Evolutionary conservation across 2,888 invertebrate genomes (phyloP).

Genomic region (Ophion ventricosus): DNA sequence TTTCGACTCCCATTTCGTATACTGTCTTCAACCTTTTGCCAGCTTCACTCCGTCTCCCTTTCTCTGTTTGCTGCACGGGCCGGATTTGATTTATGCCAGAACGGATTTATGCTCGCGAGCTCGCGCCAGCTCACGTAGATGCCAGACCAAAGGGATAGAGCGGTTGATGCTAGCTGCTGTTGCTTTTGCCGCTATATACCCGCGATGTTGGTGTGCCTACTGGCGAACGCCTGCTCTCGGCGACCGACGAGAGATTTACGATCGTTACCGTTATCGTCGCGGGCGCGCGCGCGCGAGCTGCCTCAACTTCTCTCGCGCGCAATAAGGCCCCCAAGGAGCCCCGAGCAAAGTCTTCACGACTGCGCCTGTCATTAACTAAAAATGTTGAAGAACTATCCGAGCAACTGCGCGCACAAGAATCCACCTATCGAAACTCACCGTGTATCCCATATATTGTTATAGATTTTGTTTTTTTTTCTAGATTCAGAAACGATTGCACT

Average conservation of each 20-base stretch:
- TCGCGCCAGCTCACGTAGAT: constrained; percentile 50
- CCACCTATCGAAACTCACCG: constrained; percentile 5
- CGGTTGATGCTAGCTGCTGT: constrained; percentile 58
- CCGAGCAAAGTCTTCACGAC: constrained; percentile 33
- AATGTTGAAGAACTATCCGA: constrained; percentile 11
- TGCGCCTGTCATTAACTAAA: constrained; percentile 47
- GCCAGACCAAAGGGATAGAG: constrained; percentile 61
- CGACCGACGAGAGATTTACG: constrained; percentile 64
- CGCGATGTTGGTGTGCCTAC: constrained; percentile 51
- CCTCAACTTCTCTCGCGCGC: constrained; percentile 23
- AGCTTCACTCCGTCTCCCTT: constrained; percentile 27
- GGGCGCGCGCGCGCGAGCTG: constrained; percentile 26
- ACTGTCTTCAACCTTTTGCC: constrained; percentile 48
- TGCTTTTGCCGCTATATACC: constrained; percentile 31
- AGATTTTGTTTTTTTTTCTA: constrained; percentile 7
- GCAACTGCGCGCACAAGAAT: background rate
- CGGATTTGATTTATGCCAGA: constrained; percentile 69
- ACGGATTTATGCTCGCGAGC: constrained; percentile 61
- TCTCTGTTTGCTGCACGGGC: constrained; percentile 46
- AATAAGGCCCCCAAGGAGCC: constrained; percentile 9
- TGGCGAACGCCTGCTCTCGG: constrained; percentile 62
- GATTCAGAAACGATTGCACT: background rate
- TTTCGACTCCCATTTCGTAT: constrained; percentile 53
- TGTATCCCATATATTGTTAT: constrained; percentile 26
- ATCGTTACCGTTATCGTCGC: constrained; percentile 63